Evolutionary conservation across 2,888 invertebrate species (phyloP), one percentile per base, ranked within the genome.

Genomic region (Drosophila paracracens): DNA sequence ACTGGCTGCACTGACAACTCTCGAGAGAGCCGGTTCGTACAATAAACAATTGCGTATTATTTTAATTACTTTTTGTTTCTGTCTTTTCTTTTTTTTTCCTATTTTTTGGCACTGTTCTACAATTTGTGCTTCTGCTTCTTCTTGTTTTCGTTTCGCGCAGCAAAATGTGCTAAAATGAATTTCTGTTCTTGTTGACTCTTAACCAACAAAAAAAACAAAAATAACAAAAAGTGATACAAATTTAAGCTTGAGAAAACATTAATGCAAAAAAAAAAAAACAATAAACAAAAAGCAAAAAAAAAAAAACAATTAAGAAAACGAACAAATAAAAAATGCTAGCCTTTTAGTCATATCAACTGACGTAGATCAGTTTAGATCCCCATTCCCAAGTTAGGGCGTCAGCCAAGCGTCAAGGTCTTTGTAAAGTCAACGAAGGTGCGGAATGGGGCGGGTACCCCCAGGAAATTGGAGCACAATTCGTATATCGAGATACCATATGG

Each of bases 21-120:
- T 53, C 53, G 40, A 36, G 53, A 52, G 74, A 63, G 60, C 66
- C 59, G 60, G 50, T 73, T 74, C 54, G 53, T 76, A 60, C 72
- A 72, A 70, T 56, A 67, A 72, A 88, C 81, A 88, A 85, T 88
- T 85, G 84, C 89, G 83, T 81, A 83, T 86, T 88, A 83, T 83
- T 84, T 86, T 71, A 86, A 86, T 86, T 86, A 85, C 73, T 67
- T 50, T 21, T 69, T 48, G 21, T 64, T 59, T 21, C 21, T 21
- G 21, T 7, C 7, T 21, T 40, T 60, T 53, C 48, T 63, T 43
- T 25, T 63, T 51, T 46, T 27, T 38, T 54, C 5, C 29, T 46
- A 52, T 70, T 35, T 48, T 77, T 73, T 81, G 61, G 69, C 83
- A 85, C 62, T 63, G 69, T 70, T 86, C 63, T 70, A 77, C 21